Base-by-base conservation (phyloP, 2,113 vertebrate genomes). In the Rhodinocichla rosea region DNA sequence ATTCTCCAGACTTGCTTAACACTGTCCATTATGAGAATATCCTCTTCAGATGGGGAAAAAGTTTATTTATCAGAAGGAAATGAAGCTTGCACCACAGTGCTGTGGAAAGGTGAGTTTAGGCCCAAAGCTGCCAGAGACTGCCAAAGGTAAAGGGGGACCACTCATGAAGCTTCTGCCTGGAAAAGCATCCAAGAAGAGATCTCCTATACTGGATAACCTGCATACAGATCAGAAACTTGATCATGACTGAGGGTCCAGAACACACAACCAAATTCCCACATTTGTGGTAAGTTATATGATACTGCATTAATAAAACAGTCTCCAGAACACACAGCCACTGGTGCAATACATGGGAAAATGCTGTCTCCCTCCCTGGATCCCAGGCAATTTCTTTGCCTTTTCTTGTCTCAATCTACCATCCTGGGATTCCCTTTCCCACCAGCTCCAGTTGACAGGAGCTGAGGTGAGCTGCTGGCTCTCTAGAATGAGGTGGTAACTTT, bases 371-470 rank as follows among this genome's bases (percentile, higher is more conserved):
- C 50, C 20, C 30, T 14, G 10, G 16, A 64, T 10, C 13, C 30
- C 59, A 44, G 11, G 18, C 2, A 24, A 21, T 24, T 63, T 16
- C n/a, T 81, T 57, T 40, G n/a, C 24, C 26, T 60, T 74, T 75
- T 20, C 39, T 64, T 52, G 33, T 27, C 67, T 63, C 67, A 60
- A 3, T 11, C 14, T 18, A 1, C 16, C 19, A 6, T 14, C 18
- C 70, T 39, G 24, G 16, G 24, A 44, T 73, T 73, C 32, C 67
- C 40, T 20, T 53, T 67, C 21, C 52, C 62, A 22, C 11, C 3
- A 0, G 20, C 26, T 53, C n/a, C 30, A 15, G 42, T 0, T 0
- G 3, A 10, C 40, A 52, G n/a, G 23, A 84, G 55, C 45, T 18
- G 57, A 50, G 76, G 18, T 9, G 52, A 87, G n/a, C 50, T 77